Base-by-base conservation (phyloP, 1,140 invertebrate species). In the Onthophagus taurus region DNA sequence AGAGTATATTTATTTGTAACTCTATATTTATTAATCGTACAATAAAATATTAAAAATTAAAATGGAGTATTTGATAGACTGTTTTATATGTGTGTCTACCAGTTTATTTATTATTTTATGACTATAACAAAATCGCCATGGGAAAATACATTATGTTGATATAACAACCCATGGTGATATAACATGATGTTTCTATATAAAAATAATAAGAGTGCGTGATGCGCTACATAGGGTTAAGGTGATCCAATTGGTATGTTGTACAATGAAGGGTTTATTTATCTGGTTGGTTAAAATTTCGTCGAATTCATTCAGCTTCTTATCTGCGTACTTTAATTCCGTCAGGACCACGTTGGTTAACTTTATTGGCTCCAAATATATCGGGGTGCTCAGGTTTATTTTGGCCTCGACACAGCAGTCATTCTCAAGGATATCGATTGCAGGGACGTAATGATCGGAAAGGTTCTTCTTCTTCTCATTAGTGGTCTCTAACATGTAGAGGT, bases 231-330 rank as follows among this genome's bases (percentile, higher is more conserved):
- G n/a, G n/a, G n/a, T n/a, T n/a, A n/a, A n/a, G n/a, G 33, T 35
- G 33, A 18, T 18, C 33, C 33, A 35, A 18, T 18, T 35, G 9
- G 33, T 35, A n/a, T 35, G 17, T 14, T 35, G 33, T 17, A 18
- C n/a, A 18, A 11, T 35, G 13, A 35, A n/a, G 16, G 33, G 20
- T 14, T 35, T 18, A 18, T 35, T 35, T 2, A 18, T 18, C 16
- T 17, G 33, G 11, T 35, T 35, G 3, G 33, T 18, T 35, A 26
- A 7, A 7, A n/a, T 26, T 26, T 26, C 24, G 7, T 26, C 24
- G n/a, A 26, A 26, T 26, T 26, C 24, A n/a, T 26, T 26, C n/a
- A 26, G n/a, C n/a, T 26, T 26, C 24, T 26, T 35, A 18, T 17
- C 16, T 7, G 33, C 33, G 17, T 35, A 35, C 17, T 35, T 35